These are phyloP conservation scores for Nipponia nippon DNA, from an alignment of 2,113 vertebrate genomes.

Conservation along the genomic window DNA sequence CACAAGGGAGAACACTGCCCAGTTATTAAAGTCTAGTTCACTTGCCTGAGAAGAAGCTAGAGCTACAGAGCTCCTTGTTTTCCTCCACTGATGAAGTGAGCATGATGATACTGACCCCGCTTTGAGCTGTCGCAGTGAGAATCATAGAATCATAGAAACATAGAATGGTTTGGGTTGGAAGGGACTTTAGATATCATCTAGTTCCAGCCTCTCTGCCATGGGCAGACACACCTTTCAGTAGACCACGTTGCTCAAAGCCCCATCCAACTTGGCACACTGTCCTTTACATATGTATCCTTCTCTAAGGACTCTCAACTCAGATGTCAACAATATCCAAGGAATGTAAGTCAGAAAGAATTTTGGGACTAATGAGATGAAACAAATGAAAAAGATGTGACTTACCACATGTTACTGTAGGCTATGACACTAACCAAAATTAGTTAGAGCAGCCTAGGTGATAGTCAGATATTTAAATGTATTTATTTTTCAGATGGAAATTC, in stretches of 20 bases:
- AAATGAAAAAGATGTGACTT: background rate
- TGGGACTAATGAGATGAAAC: background rate
- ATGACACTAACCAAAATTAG: background rate
- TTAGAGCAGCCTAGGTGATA: background rate
- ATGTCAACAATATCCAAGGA: background rate
- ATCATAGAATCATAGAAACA: too few species aligned
- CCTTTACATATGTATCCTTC: background rate
- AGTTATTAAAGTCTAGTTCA: background rate
- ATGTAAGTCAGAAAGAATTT: background rate
- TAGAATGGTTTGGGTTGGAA: too few species aligned
- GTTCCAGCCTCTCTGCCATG: too few species aligned
- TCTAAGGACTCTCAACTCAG: background rate
- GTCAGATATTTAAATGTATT: background rate
- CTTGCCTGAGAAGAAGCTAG: background rate
- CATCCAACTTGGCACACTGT: background rate
- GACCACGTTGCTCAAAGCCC: too few species aligned
- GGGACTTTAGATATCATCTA: too few species aligned
- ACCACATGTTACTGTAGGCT: background rate
- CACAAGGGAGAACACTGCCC: background rate
- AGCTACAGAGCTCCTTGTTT: background rate
- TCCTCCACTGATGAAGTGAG: background rate
- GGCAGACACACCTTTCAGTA: too few species aligned
- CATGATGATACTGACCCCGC: background rate
- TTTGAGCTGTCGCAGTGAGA: background rate
- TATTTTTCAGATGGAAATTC: background rate